Conservation (phyloP, 2,797 vertebrate genomes). For the Odontamblyopus rebecca region DNA sequence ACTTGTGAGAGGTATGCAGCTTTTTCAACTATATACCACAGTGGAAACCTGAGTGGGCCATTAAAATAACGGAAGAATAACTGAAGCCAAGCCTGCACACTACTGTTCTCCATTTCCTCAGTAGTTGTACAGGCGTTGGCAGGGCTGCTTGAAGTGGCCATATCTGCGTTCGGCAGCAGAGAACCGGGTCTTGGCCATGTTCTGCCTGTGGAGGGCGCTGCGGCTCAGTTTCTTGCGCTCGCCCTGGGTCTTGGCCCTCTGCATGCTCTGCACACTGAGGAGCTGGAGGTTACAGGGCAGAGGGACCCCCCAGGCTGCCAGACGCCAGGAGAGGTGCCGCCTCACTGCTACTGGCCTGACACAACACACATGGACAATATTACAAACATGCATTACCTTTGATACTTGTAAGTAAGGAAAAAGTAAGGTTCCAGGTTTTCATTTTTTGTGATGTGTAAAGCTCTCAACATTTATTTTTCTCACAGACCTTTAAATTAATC, state of each 20-base stretch:
- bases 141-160: constrained; percentile 76
- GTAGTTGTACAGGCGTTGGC: constrained; percentile 75
- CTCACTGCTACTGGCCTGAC: constrained; percentile 66
- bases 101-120: constrained; percentile 34
- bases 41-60: constrained; percentile 30
- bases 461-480: too few relatives aligned
- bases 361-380: background rate
- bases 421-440: background rate
- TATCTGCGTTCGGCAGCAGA: constrained; percentile 56
- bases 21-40: background rate
- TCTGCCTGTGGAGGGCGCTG: constrained; percentile 72
- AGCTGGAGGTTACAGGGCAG: constrained; percentile 50
- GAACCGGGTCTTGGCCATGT: constrained; percentile 64
- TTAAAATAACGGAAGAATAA: constrained; percentile 4
- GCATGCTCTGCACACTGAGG: constrained; percentile 52
- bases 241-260: constrained; percentile 48
- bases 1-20: constrained; percentile 7
- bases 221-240: constrained; percentile 71
- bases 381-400: background rate
- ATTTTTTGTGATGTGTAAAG: background rate
- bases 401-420: background rate
- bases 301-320: constrained; percentile 69
- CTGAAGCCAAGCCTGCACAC: background rate
- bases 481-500: too few relatives aligned
- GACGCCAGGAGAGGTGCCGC: constrained; percentile 64